A percentile compares a stretch with the other conserved stretches of the same genome.
Evolutionary conservation across 92 coral and sea anemone genomes (phyloP).

Genomic region (Anthopleura xanthogrammica): DNA sequence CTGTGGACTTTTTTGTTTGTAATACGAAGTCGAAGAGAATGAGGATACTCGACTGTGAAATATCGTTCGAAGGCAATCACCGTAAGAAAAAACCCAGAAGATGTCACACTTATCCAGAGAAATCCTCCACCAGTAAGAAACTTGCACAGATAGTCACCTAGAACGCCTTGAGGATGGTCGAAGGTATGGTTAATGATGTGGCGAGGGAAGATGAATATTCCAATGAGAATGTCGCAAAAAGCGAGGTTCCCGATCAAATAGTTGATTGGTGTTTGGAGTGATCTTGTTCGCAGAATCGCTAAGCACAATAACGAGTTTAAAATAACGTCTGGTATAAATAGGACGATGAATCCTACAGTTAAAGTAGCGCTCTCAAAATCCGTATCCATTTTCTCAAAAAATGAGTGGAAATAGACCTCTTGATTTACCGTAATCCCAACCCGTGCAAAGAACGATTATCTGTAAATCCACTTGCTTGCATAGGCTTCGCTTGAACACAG

Average conservation of each 20-base stretch:
- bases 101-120: slow-evolving; percentile 67
- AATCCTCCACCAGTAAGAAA: slow-evolving; percentile 68
- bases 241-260: slow-evolving; percentile 57
- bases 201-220: slow-evolving; percentile 58
- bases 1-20: slow-evolving; percentile 37
- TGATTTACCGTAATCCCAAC: too few species aligned
- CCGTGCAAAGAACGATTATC: background rate
- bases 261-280: slow-evolving; percentile 61
- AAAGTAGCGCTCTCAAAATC: slow-evolving; percentile 18
- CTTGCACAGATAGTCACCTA: slow-evolving; percentile 60
- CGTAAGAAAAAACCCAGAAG: slow-evolving; percentile 65
- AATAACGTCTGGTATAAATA: slow-evolving; percentile 33
- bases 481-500: background rate
- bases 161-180: slow-evolving; percentile 42
- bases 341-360: slow-evolving; percentile 29
- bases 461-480: background rate
- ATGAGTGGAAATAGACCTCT: background rate
- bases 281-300: slow-evolving; percentile 46
- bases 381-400: slow-evolving; percentile 1
- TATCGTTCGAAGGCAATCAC: slow-evolving; percentile 72
- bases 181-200: slow-evolving; percentile 50
- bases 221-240: slow-evolving; percentile 54
- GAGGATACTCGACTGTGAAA: slow-evolving; percentile 34
- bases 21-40: slow-evolving; percentile 26
- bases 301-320: slow-evolving; percentile 50